Evolutionary conservation across 1,140 invertebrate genomes (phyloP), one percentile per base, ranked within the genome.

Genomic region (Apocrypta bakeri): DNA sequence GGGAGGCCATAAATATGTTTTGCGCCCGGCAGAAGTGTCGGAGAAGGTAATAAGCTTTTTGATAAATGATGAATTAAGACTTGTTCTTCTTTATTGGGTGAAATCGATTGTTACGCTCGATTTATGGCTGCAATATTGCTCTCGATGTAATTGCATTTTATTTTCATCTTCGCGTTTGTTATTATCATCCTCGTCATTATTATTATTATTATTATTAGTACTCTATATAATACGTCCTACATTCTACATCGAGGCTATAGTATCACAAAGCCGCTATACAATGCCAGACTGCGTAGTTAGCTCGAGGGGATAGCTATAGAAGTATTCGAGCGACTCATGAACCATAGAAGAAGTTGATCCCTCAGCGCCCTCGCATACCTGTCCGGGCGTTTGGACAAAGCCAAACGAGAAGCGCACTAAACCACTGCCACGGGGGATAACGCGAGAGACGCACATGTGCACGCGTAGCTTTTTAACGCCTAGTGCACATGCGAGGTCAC

Each of bases 391-490:
- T n/a, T 42, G 63, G 42, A 72, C 78, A 71, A 71, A 71, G 75
- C 37, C 63, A 21, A 29, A 40, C n/a, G 42, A 48, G 48, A 6
- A 56, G 48, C 29, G 76, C 25, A 31, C 37, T 14, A 24, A 27
- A 40, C 12, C 75, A 68, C 29, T 61, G 37, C 24, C 48, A 56
- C 17, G 56, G 40, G 37, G 66, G 66, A 79, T 48, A 56, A 68
- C 66, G n/a, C 63, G 68, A n/a, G 48, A 56, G 48, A 7, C n/a
- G 69, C 33, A 42, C 37, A 72, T 72, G 69, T 40, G 21, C 29
- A 24, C 8, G 17, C 37, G 37, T 37, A 72, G 42, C 78, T 79
- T 79, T 79, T 79, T 79, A 79, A 71, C 78, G 68, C 68, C 63
- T 42, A 2, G 21, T n/a, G 42, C 40, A 33, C 66, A 72, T 79